A percentile compares a stretch with the other conserved stretches of the same genome.
Conservation (phyloP, 2,113 vertebrate species). For the Rhabdomys dilectus region DNA sequence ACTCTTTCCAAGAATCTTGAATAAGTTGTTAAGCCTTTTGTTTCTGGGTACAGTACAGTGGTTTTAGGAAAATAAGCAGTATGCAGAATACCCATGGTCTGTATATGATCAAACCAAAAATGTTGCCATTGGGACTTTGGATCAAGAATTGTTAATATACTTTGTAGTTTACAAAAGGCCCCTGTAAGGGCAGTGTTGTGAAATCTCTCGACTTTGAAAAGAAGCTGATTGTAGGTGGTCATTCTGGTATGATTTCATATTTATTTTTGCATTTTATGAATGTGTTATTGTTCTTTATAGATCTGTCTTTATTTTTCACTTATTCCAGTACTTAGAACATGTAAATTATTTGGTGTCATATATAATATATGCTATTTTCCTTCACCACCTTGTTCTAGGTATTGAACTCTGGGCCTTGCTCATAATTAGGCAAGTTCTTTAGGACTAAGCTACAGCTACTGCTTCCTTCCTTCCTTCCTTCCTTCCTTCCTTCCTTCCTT, state of each 20-base stretch:
- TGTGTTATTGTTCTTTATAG: slow-evolving; percentile 23
- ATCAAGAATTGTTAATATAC: slow-evolving; percentile 5
- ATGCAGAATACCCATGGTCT: slow-evolving; percentile 61
- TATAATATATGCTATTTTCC: slow-evolving; percentile 21
- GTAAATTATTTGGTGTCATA: slow-evolving; percentile 51
- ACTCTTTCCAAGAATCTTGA: slow-evolving; percentile 81
- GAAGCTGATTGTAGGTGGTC: slow-evolving; percentile 31
- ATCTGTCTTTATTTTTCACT: slow-evolving; percentile 39
- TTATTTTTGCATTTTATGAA: slow-evolving; percentile 66
- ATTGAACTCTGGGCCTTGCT: background rate
- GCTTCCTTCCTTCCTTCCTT: background rate
- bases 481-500: background rate
- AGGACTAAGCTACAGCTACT: background rate
- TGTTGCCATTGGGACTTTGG: slow-evolving; percentile 35
- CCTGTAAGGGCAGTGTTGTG: background rate
- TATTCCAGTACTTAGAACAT: slow-evolving; percentile 61
- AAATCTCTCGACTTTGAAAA: slow-evolving; percentile 60
- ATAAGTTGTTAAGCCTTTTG: slow-evolving; percentile 79
- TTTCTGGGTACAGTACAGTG: slow-evolving; percentile 60
- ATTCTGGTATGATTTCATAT: slow-evolving; percentile 18
- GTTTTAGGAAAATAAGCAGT: slow-evolving; percentile 64
- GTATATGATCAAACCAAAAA: slow-evolving; percentile 42
- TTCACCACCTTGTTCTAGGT: background rate
- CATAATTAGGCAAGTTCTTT: background rate
- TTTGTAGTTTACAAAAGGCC: slow-evolving; percentile 58